Evolutionary conservation across 2,113 vertebrate species (phyloP), one percentile per base, ranked within the genome.

Genomic region (Tetrao urogallus): DNA sequence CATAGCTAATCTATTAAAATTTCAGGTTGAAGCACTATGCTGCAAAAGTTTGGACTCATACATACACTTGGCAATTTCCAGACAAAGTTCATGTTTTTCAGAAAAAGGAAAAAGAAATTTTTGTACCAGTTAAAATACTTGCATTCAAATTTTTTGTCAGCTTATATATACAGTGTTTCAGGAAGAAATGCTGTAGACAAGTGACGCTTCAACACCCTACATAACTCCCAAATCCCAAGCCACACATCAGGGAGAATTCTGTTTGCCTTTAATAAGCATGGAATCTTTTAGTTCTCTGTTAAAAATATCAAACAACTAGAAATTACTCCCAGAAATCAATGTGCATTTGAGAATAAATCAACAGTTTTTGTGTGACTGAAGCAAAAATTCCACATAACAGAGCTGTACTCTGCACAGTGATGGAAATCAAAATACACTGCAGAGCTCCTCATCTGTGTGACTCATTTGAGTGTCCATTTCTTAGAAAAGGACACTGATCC

Each of bases 321-420:
- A 76, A 72, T 60, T 7, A 60, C 5, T 20, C 25, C 12, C 54
- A n/a, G 28, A 10, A 92, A 77, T 54, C 18, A 36, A 21, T 5
- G 5, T 54, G 36, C 8, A 13, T 86, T 80, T 54, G 10, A 74
- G 82, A 83, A 81, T 7, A 81, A 56, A 42, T 28, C 24, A 74
- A 28, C 6, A 34, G 11, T 5, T 58, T 28, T 10, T 45, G 6
- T 38, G 56, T 74, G n/a, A 13, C 13, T 67, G 42, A 78, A 70
- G 24, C 4, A 83, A 88, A 64, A 63, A 64, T 40, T 32, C 54
- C 9, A 1, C 34, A 32, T 8, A 38, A 17, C 0, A 0, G 50
- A 36, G 6, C 24, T 88, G 66, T 11, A 1, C 6, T 66, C 10
- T 64, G 25, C 6, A 1, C 12, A 0, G 0, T n/a, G 27, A n/a